Percentiles rank a stretch among this genome's conserved stretches.
Conservation (phyloP, 2,888 invertebrate genomes). For the Fabriciana adippe region DNA sequence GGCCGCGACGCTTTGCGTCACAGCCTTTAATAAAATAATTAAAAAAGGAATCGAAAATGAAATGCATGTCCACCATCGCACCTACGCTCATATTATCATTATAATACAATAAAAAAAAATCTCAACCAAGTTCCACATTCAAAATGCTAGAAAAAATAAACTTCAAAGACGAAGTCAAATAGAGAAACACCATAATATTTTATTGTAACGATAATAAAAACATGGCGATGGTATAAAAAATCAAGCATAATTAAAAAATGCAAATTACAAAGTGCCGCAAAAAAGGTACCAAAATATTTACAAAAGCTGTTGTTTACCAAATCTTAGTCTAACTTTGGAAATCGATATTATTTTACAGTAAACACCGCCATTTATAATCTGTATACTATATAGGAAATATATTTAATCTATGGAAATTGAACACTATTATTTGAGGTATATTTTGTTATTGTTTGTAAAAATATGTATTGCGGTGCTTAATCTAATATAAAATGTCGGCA, state of each 20-base stretch:
- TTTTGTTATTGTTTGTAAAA: background rate
- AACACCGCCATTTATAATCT: slow-evolving; percentile 15
- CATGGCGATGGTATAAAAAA: slow-evolving; percentile 46
- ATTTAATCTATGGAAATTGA: slow-evolving; percentile 9
- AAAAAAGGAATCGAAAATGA: slow-evolving; percentile 75
- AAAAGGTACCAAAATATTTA: slow-evolving; percentile 61
- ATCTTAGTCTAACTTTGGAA: slow-evolving; percentile 60
- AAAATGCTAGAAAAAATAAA: background rate
- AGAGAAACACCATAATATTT: background rate
- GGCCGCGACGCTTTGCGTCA: slow-evolving; percentile 70
- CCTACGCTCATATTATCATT: slow-evolving; percentile 4
- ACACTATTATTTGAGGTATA: slow-evolving; percentile 23
- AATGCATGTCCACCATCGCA: slow-evolving; percentile 64
- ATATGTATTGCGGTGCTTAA: slow-evolving; percentile 12
- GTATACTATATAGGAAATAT: slow-evolving; percentile 12
- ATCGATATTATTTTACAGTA: slow-evolving; percentile 37
- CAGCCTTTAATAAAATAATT: slow-evolving; percentile 52
- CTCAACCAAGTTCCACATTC: background rate
- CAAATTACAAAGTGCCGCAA: slow-evolving; percentile 65
- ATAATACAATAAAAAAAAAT: background rate
- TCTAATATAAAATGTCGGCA: slow-evolving; percentile 10
- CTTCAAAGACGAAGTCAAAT: background rate
- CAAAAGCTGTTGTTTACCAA: slow-evolving; percentile 57
- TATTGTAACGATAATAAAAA: slow-evolving; percentile 20
- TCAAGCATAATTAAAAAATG: slow-evolving; percentile 59